Evolutionary conservation across 2,113 vertebrate species (phyloP).

Genomic region (Microtus pennsylvanicus): DNA sequence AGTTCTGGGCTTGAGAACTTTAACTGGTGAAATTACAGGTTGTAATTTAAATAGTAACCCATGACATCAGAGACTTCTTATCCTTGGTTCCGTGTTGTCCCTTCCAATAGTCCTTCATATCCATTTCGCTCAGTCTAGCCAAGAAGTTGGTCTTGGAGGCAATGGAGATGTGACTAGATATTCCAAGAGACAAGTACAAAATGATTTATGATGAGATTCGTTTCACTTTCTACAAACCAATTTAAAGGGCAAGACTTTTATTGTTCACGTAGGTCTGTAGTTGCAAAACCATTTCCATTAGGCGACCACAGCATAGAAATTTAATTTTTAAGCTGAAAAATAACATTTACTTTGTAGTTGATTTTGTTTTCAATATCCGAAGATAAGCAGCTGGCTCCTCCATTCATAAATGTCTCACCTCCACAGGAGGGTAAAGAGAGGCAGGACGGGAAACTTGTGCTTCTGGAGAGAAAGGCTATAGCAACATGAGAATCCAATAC

Average conservation of each 20-base stretch:
- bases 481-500: not conserved
- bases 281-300: not conserved
- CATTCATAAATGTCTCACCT: not conserved
- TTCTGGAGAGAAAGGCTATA: not conserved
- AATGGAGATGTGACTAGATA: not conserved
- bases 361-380: not conserved
- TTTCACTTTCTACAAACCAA: not conserved
- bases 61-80: not conserved
- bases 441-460: not conserved
- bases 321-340: constrained; percentile 17
- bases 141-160: not conserved
- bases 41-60: not conserved
- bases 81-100: not conserved
- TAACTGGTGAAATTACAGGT: not conserved
- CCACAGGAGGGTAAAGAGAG: not conserved
- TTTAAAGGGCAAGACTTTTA: not conserved
- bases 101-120: too few relatives aligned
- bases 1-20: not conserved
- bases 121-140: not conserved
- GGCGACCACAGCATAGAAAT: not conserved
- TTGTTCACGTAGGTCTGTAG: not conserved
- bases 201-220: not conserved
- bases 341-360: not conserved
- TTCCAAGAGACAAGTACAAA: not conserved
- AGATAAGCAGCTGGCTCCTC: not conserved